Base-by-base conservation (phyloP, 2,888 invertebrate species). In the Drosophila recens region DNA sequence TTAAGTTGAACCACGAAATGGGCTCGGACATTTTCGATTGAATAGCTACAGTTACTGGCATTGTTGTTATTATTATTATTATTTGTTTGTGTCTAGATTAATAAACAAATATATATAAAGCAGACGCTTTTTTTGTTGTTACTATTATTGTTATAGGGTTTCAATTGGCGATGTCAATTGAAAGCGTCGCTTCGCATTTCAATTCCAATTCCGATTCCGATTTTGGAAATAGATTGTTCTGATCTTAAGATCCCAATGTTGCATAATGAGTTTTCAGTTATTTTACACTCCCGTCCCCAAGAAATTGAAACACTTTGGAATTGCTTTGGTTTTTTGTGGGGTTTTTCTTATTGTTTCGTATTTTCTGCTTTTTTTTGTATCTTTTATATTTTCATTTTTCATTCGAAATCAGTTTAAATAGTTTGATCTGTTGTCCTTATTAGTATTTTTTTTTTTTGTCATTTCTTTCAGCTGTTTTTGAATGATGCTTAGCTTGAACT, bases 311-410 rank as follows among this genome's bases (percentile, higher is more conserved):
- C 20, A 45, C 23, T 57, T 56, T 36, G 6, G 8, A 11, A 17
- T 48, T 9, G 40, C 9, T 40, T 40, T 15, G 15, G 15, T 40
- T 27, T 34, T 33, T 33, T 33, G 8, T 33, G 33, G 9, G 23
- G 23, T 20, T 10, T 51, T 43, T 43, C 20, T 45, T 57, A 67
- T 75, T 33, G 20, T 42, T 49, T 81, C 53, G 52, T 58, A 71
- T 71, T 42, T 27, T 20, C 46, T 67, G 40, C 15, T 20, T 49
- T 67, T 27, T 17, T 74, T 64, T 56, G 13, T 53, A 64, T 75
- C 48, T 23, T 46, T 67, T 82, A 84, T 79, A 15, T 46, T 69
- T 82, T 81, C 72, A 72, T 72, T 79, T 49, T 67, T 20, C 43
- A 63, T 58, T 76, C 53, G 53, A 75, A 75, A 67, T 76, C 51